Percentiles rank a stretch among this genome's conserved stretches.
Evolutionary conservation across 2,797 vertebrate species (phyloP).

Genomic region (Coracias cyanogaster): DNA sequence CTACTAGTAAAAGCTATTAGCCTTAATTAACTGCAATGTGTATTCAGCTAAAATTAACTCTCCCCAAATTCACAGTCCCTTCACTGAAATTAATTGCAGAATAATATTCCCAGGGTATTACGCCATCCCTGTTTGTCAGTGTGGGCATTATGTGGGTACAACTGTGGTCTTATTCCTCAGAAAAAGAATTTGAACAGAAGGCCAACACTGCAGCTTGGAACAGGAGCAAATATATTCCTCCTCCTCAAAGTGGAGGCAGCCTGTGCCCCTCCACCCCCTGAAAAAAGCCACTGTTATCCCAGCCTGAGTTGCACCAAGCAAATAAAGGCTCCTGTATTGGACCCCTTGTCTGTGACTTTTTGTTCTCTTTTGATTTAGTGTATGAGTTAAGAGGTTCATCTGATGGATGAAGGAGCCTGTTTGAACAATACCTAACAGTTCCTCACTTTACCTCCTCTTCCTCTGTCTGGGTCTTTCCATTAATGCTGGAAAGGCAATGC

Average conservation of each 20-base stretch:
- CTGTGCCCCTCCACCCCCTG: neutral
- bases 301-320: neutral
- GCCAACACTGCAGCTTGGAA: neutral
- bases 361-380: neutral
- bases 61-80: neutral
- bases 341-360: neutral
- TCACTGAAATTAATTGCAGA: neutral
- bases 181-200: neutral
- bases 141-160: neutral
- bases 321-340: neutral
- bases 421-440: neutral
- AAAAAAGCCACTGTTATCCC: neutral
- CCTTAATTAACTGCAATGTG: conserved; percentile 24
- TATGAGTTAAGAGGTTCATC: neutral
- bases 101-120: neutral
- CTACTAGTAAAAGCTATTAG: neutral
- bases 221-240: neutral
- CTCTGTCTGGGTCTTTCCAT: neutral
- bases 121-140: neutral
- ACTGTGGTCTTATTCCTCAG: neutral
- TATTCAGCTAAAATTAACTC: conserved; percentile 38
- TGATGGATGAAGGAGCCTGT: neutral
- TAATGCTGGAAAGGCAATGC: neutral
- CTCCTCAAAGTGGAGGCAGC: neutral
- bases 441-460: neutral